These are phyloP conservation scores for Nautilus pompilius DNA, from an alignment of 1,140 invertebrate genomes.

Conservation along the genomic window DNA sequence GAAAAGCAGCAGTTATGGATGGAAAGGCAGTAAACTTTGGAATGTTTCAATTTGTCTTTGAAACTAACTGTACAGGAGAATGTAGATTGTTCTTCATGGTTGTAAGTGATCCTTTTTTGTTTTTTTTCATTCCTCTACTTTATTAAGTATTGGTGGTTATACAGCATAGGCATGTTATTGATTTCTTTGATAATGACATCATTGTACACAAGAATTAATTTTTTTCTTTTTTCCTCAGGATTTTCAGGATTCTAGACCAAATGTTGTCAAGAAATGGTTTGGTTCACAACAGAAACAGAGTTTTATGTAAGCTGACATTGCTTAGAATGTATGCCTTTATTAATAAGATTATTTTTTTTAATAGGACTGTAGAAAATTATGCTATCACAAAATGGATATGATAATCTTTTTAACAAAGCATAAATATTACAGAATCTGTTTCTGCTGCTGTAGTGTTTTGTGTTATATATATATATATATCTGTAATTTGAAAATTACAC, in stretches of 20 bases:
- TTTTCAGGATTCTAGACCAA: background rate
- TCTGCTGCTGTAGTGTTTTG: too few relatives aligned
- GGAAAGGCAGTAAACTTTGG: conserved; percentile 56
- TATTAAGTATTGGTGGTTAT: too few relatives aligned
- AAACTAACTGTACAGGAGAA: conserved; percentile 56
- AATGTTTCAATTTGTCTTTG: conserved; percentile 58
- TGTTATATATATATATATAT: too few relatives aligned
- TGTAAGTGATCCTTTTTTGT: conserved; percentile 38
- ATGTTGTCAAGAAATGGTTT: conserved; percentile 9
- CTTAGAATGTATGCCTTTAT: background rate
- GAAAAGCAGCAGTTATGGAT: conserved; percentile 46
- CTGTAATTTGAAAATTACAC: too few relatives aligned
- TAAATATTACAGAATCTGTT: too few relatives aligned
- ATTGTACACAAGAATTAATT: background rate
- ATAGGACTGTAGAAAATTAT: background rate
- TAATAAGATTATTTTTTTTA: background rate
- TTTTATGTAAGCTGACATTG: conserved; percentile 6
- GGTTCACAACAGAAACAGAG: conserved; percentile 11
- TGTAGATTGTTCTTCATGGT: conserved; percentile 62
- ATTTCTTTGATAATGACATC: too few relatives aligned
- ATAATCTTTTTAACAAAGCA: too few relatives aligned
- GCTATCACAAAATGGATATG: background rate
- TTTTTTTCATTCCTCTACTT: too few relatives aligned
- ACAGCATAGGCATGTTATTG: too few relatives aligned
- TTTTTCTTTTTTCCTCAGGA: background rate